Evolutionary conservation across 1,140 invertebrate genomes (phyloP).

Genomic region (Venturia canescens): DNA sequence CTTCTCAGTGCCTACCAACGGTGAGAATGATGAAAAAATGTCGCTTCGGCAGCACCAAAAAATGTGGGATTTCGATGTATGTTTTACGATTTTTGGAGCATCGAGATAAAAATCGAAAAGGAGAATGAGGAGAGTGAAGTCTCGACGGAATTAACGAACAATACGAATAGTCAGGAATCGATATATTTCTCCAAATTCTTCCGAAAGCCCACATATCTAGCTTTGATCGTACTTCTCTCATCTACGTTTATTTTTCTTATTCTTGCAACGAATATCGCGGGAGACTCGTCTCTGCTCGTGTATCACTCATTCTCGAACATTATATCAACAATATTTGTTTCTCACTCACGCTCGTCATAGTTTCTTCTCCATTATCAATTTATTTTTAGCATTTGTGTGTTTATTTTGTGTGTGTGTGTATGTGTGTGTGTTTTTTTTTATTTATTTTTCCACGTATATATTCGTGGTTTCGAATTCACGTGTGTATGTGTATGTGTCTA

Average conservation of each 20-base stretch:
- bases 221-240: no score
- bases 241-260: no score
- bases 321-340: slow-evolving; percentile 28
- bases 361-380: not conserved
- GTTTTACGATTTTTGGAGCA: no score
- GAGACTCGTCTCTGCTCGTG: no score
- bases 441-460: not conserved
- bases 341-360: slow-evolving; percentile 12
- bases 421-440: not conserved
- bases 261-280: no score
- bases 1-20: no score
- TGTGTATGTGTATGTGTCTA: no score
- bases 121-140: no score
- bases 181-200: slow-evolving; percentile 53
- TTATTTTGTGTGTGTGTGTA: not conserved
- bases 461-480: not conserved
- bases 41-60: no score
- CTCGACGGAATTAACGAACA: not conserved
- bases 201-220: slow-evolving; percentile 19
- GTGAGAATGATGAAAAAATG: no score
- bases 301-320: slow-evolving; percentile 16
- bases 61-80: no score
- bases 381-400: not conserved
- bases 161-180: slow-evolving; percentile 47
- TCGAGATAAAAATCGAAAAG: no score